A percentile compares a stretch with the other conserved stretches of the same genome.
Conservation (phyloP, 2,113 vertebrate genomes). For the Genyomyrus donnyi region DNA sequence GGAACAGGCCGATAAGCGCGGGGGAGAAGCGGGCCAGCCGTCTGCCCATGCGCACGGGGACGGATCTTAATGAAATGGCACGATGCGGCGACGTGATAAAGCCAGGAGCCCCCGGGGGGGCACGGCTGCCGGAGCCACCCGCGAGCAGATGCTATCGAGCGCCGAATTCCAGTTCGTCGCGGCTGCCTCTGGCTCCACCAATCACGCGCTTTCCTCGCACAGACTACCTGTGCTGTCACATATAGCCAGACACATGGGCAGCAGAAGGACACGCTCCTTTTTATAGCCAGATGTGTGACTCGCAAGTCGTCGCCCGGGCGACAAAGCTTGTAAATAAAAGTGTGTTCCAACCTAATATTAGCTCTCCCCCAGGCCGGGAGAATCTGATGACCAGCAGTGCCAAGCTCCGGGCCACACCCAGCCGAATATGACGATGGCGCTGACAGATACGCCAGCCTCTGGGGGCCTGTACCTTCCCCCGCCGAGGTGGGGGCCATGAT, state of each 20-base stretch:
- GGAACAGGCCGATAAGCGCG: slow-evolving; percentile 23
- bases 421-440: slow-evolving; percentile 15
- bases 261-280: not conserved
- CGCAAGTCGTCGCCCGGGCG: not conserved
- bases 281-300: not conserved
- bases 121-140: not conserved
- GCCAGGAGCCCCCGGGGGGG: not conserved
- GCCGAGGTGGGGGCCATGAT: not conserved
- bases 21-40: slow-evolving; percentile 16
- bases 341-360: slow-evolving; percentile 21
- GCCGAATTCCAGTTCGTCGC: not conserved
- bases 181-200: not conserved
- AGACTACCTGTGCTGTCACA: not conserved
- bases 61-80: not conserved
- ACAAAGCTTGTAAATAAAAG: slow-evolving; percentile 17
- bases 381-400: slow-evolving; percentile 20
- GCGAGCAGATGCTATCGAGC: slow-evolving; percentile 11
- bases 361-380: slow-evolving; percentile 12
- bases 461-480: not conserved
- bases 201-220: not conserved
- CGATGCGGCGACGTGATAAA: not conserved
- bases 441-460: slow-evolving; percentile 22
- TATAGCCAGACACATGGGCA: not conserved
- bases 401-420: not conserved
- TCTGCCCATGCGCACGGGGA: slow-evolving; percentile 19